Conservation (phyloP, 2,888 invertebrate genomes). For the Sinelater perroti region DNA sequence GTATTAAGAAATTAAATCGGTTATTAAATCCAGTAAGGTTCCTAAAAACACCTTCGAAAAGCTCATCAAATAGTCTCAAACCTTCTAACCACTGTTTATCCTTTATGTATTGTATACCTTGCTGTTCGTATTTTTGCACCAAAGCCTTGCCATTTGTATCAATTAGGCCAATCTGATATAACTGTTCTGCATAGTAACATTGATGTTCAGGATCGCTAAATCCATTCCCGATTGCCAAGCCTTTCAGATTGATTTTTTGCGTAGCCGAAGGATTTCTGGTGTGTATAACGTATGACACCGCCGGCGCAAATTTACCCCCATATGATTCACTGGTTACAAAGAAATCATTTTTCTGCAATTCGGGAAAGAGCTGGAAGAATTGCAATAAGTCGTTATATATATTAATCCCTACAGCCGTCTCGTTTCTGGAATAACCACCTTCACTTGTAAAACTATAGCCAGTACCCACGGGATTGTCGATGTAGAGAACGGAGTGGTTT, state of each 20-base stretch:
- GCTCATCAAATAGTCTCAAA: slow-evolving; percentile 74
- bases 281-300: slow-evolving; percentile 77
- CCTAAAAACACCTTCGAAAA: slow-evolving; percentile 76
- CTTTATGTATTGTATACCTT: slow-evolving; percentile 68
- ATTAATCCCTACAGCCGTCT: slow-evolving; percentile 82
- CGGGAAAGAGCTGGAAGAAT: slow-evolving; percentile 85
- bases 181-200: slow-evolving; percentile 78
- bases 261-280: slow-evolving; percentile 67
- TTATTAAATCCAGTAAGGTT: slow-evolving; percentile 80
- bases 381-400: slow-evolving; percentile 80
- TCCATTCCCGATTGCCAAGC: slow-evolving; percentile 82
- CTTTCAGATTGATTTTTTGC: slow-evolving; percentile 75
- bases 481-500: slow-evolving; percentile 82
- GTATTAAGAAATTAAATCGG: slow-evolving; percentile 77
- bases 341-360: slow-evolving; percentile 77
- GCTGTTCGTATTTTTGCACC: slow-evolving; percentile 70
- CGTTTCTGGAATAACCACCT: slow-evolving; percentile 80
- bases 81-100: slow-evolving; percentile 73
- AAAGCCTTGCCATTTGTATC: slow-evolving; percentile 69
- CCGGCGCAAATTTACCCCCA: slow-evolving; percentile 83
- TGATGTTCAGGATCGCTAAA: slow-evolving; percentile 82
- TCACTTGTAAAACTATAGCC: slow-evolving; percentile 91
- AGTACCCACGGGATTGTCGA: slow-evolving; percentile 93
- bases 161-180: slow-evolving; percentile 79
- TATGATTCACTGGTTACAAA: slow-evolving; percentile 92